Conservation (phyloP, 2,797 vertebrate species). For the Pantherophis vulpinus region DNA sequence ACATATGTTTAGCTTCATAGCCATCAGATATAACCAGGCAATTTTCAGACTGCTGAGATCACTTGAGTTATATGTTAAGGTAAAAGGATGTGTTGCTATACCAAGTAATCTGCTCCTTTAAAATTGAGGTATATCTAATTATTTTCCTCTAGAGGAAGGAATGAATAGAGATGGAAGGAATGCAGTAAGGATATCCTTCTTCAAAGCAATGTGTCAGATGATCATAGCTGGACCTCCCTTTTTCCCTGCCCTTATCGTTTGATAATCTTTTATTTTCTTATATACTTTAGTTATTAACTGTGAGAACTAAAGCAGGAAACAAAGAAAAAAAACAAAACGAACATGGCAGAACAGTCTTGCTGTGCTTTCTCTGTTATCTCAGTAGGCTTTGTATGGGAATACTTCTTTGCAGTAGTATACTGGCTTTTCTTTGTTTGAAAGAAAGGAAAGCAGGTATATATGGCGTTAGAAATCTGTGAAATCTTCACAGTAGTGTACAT, state of each 20-base stretch:
- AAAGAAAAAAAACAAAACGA: not conserved
- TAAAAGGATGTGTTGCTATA: not conserved
- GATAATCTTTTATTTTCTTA: not conserved
- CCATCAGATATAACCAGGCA: not conserved
- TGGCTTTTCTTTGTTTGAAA: not conserved
- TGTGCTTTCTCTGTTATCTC: not conserved
- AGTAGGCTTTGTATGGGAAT: not conserved
- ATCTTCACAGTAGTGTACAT: not conserved
- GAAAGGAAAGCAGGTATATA: not conserved
- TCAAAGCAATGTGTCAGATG: not conserved
- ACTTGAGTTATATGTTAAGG: not conserved
- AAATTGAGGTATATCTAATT: not conserved
- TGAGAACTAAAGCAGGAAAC: not conserved
- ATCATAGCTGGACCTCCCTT: not conserved
- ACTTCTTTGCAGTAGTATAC: not conserved
- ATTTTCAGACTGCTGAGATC: not conserved
- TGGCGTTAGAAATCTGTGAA: not conserved
- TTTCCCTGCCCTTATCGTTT: not conserved
- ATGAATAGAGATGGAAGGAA: not conserved
- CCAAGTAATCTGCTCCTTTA: not conserved
- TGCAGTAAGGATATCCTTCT: not conserved
- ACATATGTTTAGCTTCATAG: not conserved
- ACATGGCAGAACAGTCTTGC: not conserved
- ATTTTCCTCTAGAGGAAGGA: not conserved
- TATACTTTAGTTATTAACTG: not conserved